These are phyloP conservation scores for Rhopalosiphum nymphaeae DNA, from an alignment of 2,888 invertebrate genomes.

Conservation along the genomic window DNA sequence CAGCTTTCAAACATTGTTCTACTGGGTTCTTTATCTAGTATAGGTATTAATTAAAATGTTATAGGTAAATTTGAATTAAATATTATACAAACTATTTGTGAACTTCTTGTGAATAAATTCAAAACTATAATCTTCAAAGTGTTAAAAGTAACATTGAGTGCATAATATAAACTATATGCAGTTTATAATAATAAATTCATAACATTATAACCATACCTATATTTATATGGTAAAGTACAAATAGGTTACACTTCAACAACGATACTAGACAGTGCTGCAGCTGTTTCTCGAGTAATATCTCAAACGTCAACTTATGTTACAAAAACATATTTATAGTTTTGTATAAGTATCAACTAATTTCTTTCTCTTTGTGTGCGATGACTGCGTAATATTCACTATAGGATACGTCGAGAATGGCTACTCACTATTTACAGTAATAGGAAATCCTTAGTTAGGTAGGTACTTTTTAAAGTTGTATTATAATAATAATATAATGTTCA, in stretches of 20 bases:
- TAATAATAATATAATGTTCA: not conserved
- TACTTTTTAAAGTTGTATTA: not conserved
- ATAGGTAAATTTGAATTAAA: not conserved
- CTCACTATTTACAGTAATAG: not conserved
- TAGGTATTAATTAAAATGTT: not conserved
- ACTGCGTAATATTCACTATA: not conserved
- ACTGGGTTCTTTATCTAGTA: not conserved
- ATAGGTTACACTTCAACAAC: not conserved
- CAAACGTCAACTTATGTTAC: slow-evolving; percentile 10
- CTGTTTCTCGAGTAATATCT: not conserved
- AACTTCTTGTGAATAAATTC: not conserved
- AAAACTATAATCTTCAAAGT: not conserved
- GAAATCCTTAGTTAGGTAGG: not conserved
- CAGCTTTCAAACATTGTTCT: not conserved
- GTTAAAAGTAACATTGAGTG: not conserved
- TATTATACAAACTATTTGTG: not conserved
- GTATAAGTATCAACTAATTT: slow-evolving; percentile 12
- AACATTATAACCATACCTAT: not conserved
- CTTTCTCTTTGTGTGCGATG: not conserved
- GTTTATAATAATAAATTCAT: not conserved
- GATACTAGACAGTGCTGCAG: not conserved
- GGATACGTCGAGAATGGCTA: slow-evolving; percentile 3
- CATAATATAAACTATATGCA: not conserved
- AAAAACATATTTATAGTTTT: slow-evolving; percentile 33
- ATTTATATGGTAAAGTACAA: not conserved